These are phyloP conservation scores for Anguilla marmorata DNA, from an alignment of 2,797 vertebrate species.

Conservation along the genomic window DNA sequence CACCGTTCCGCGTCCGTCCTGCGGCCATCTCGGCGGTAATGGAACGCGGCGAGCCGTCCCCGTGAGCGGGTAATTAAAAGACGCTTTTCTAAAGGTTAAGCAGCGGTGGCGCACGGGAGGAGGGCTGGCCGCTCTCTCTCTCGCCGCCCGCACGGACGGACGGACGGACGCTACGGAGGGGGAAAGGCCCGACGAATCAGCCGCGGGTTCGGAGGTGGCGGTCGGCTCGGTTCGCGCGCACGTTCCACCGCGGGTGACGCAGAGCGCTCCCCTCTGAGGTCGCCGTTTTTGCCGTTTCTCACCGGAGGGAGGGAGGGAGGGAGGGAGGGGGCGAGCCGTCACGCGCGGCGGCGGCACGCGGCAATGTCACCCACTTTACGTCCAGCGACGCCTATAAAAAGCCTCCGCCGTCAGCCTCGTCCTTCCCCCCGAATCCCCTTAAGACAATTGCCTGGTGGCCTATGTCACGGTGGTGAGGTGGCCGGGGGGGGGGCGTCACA, in stretches of 20 bases:
- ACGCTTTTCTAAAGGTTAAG: neutral
- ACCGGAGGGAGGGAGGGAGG: too few species aligned
- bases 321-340: too few species aligned
- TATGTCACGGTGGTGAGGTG: neutral
- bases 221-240: neutral
- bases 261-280: neutral
- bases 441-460: neutral
- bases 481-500: neutral
- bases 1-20: neutral
- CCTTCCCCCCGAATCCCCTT: neutral
- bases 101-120: neutral
- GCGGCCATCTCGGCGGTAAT: neutral
- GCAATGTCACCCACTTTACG: constrained; percentile 2
- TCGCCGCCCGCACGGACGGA: neutral
- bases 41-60: neutral
- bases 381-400: constrained; percentile 1
- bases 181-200: neutral
- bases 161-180: neutral
- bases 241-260: neutral
- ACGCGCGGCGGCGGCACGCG: neutral
- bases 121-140: too few species aligned
- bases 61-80: neutral
- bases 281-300: neutral
- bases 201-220: neutral
- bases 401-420: neutral